Evolutionary conservation across 2,888 invertebrate species (phyloP).

Genomic region (Drosophila yooni): DNA sequence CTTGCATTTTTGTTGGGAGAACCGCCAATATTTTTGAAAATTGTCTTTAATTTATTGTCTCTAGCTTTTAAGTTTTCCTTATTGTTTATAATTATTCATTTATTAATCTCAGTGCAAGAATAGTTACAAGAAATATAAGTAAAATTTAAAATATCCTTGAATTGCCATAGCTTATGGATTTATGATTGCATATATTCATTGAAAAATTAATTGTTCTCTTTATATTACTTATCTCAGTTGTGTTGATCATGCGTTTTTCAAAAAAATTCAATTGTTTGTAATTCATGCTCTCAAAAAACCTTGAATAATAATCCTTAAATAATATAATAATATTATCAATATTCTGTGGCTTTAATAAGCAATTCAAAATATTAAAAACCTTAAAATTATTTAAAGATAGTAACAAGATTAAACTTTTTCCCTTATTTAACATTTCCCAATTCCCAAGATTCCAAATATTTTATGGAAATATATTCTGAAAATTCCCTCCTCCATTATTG

Average conservation of each 20-base stretch:
- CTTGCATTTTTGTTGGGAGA: background rate
- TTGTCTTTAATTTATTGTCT: no score
- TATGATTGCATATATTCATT: no score
- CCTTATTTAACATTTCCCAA: background rate
- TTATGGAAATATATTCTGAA: background rate
- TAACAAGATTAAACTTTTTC: background rate
- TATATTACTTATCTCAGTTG: background rate
- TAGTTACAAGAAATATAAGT: background rate
- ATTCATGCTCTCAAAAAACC: background rate
- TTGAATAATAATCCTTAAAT: background rate
- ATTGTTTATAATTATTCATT: background rate
- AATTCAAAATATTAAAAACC: background rate
- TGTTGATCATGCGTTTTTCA: background rate
- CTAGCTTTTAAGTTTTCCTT: background rate
- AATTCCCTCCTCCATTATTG: no score
- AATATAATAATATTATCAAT: background rate
- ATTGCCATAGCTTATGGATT: no score
- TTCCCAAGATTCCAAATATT: no score
- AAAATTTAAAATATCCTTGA: no score
- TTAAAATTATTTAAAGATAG: accelerated
- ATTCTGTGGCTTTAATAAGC: background rate
- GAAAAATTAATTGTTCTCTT: background rate
- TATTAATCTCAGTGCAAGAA: background rate
- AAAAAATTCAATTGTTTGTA: background rate
- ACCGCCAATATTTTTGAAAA: background rate